Base-by-base conservation (phyloP, 2,797 vertebrate genomes). In the Leucoraja ocellata region DNA sequence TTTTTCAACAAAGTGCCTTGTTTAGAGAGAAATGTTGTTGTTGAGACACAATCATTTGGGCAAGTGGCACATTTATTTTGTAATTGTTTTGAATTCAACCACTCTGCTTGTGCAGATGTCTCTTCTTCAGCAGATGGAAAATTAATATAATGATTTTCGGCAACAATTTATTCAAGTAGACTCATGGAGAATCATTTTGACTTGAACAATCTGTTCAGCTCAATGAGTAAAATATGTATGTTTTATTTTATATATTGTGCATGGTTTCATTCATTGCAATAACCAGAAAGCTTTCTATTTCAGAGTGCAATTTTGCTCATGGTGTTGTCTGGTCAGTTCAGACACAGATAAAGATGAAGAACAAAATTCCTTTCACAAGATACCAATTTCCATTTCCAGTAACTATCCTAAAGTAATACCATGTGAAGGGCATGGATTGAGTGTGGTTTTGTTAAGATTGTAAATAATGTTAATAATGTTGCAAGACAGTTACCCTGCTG, bases 91-190 rank as follows among this genome's bases (percentile, higher is more conserved):
- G 76, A 78, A 78, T n/a, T n/a, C n/a, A n/a, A n/a, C n/a, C n/a
- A n/a, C n/a, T n/a, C n/a, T n/a, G n/a, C n/a, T n/a, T n/a, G n/a
- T n/a, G 76, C 76, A 78, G 76, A 78, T 78, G 76, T 11, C 13
- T 78, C 76, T 78, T 78, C 76, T 78, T 78, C n/a, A 78, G n/a
- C 76, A 78, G 76, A 32, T 78, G 76, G 76, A 76, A 76, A 76
- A 76, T 76, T 76, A 76, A 76, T 76, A 25, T 78, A 78, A 78
- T 32, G 76, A 78, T 78, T 78, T 32, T 13, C 11, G n/a, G 8
- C 76, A 32, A 32, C 76, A 77, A 77, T n/a, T 77, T 77, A 32
- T 32, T 77, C n/a, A 32, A n/a, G 76, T 77, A 32, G 76, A 78
- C 76, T 78, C 28, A 32, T 36, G 16, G 76, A 78, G 10, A 13